These are phyloP conservation scores for Trissolcus brochymenae DNA, from an alignment of 2,888 invertebrate genomes.

Conservation along the genomic window DNA sequence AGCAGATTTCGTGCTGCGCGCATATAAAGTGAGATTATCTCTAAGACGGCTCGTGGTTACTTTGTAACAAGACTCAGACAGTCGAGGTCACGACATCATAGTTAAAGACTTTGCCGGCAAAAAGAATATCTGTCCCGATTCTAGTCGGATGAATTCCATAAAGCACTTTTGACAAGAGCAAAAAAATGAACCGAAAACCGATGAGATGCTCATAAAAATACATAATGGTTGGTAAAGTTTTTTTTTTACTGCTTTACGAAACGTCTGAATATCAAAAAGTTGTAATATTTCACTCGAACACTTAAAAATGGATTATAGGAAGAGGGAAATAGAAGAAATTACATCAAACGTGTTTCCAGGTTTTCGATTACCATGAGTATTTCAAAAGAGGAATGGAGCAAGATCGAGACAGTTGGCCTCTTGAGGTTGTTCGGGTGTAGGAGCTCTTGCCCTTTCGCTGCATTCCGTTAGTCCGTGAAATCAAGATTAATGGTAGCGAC, in stretches of 20 bases:
- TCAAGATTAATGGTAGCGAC: slow-evolving; percentile 69
- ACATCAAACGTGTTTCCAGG: slow-evolving; percentile 31
- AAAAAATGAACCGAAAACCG: too few species aligned
- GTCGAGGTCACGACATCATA: slow-evolving; percentile 33
- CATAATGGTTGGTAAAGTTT: too few species aligned
- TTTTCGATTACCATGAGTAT: slow-evolving; percentile 55
- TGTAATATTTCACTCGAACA: too few species aligned
- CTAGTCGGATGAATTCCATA: neutral
- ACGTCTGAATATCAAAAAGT: too few species aligned
- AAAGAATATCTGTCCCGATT: slow-evolving; percentile 49
- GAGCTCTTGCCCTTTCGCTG: slow-evolving; percentile 56
- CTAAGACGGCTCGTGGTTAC: slow-evolving; percentile 54
- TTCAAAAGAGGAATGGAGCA: slow-evolving; percentile 39
- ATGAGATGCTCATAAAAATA: too few species aligned
- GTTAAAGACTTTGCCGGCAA: slow-evolving; percentile 29
- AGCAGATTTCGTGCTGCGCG: slow-evolving; percentile 57
- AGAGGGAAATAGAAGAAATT: too few species aligned
- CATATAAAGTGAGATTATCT: slow-evolving; percentile 63
- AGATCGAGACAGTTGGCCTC: slow-evolving; percentile 55
- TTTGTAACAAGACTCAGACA: slow-evolving; percentile 47
- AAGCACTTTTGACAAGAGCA: too few species aligned
- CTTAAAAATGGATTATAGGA: too few species aligned
- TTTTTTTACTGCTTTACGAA: too few species aligned
- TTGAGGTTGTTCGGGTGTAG: slow-evolving; percentile 55
- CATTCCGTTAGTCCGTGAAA: slow-evolving; percentile 64